Evolutionary conservation across 1,140 invertebrate genomes (phyloP).

Genomic region (Grapholita molesta): DNA sequence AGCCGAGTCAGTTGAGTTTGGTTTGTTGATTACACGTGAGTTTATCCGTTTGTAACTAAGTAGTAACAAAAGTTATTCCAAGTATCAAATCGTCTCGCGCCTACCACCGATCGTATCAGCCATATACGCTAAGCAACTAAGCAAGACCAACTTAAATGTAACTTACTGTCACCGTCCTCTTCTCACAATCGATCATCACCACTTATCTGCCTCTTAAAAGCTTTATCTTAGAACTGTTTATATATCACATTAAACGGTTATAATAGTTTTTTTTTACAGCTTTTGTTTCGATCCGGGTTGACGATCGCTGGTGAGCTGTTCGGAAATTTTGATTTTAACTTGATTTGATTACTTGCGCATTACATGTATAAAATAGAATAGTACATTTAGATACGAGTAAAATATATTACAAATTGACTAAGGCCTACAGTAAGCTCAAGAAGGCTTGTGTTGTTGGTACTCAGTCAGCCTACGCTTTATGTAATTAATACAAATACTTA

Average conservation of each 20-base stretch:
- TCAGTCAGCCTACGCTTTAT: no score
- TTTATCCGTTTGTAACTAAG: no score
- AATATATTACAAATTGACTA: no score
- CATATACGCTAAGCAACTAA: constrained; percentile 42
- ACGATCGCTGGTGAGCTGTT: not conserved
- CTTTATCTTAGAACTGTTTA: constrained; percentile 61
- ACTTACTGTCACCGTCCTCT: constrained; percentile 65
- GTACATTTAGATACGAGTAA: no score
- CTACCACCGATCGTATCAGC: constrained; percentile 46
- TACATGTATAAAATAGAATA: no score
- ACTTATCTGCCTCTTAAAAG: constrained; percentile 61
- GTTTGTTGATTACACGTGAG: no score
- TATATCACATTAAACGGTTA: constrained; percentile 41
- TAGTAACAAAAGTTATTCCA: constrained; percentile 22
- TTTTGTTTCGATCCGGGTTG: constrained; percentile 36
- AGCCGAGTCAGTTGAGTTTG: no score
- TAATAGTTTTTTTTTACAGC: constrained; percentile 30
- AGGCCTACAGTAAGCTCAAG: no score
- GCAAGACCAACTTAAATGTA: constrained; percentile 54
- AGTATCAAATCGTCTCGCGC: constrained; percentile 37
- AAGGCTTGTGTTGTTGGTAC: no score
- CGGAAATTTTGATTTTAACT: no score
- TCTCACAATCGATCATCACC: constrained; percentile 71
- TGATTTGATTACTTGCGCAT: no score
- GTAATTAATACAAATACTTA: no score